Conservation (phyloP, 1,140 invertebrate species). For the Leptestheria dahalacensis region DNA sequence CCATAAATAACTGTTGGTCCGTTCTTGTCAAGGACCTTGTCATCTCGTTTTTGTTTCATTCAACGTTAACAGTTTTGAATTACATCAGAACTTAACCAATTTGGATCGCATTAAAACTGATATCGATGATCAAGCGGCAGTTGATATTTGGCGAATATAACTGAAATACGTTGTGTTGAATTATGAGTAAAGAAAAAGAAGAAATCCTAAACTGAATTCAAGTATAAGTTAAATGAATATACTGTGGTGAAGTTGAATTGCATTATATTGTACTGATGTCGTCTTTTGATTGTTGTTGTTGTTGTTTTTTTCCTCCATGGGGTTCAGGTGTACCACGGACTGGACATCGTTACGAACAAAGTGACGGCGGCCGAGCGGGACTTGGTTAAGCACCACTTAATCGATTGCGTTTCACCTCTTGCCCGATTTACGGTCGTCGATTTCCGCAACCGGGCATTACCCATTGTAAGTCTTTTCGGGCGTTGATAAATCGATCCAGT, state of each 20-base stretch:
- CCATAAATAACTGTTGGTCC: too few relatives aligned
- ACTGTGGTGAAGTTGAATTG: neutral
- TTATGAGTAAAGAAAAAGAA: too few relatives aligned
- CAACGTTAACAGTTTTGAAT: too few relatives aligned
- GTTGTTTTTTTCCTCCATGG: conserved; percentile 22
- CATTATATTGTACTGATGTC: neutral
- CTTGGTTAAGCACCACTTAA: conserved; percentile 67
- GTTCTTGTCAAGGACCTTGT: too few relatives aligned
- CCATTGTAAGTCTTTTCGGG: conserved; percentile 51
- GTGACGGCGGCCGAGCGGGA: conserved; percentile 64
- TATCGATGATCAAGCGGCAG: too few relatives aligned
- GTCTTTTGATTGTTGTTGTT: neutral
- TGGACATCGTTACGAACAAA: conserved; percentile 94
- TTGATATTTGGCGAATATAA: too few relatives aligned
- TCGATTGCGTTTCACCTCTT: conserved; percentile 70
- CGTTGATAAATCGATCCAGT: neutral
- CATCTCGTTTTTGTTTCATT: too few relatives aligned
- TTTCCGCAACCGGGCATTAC: conserved; percentile 63
- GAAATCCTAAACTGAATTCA: too few relatives aligned
- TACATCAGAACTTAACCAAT: too few relatives aligned
- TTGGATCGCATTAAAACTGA: too few relatives aligned
- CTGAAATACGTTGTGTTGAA: too few relatives aligned
- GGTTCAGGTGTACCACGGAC: conserved; percentile 75
- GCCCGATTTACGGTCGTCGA: conserved; percentile 67
- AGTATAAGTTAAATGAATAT: too few relatives aligned